Evolutionary conservation across 2,113 vertebrate genomes (phyloP).

Genomic region (Blennius ocellaris): DNA sequence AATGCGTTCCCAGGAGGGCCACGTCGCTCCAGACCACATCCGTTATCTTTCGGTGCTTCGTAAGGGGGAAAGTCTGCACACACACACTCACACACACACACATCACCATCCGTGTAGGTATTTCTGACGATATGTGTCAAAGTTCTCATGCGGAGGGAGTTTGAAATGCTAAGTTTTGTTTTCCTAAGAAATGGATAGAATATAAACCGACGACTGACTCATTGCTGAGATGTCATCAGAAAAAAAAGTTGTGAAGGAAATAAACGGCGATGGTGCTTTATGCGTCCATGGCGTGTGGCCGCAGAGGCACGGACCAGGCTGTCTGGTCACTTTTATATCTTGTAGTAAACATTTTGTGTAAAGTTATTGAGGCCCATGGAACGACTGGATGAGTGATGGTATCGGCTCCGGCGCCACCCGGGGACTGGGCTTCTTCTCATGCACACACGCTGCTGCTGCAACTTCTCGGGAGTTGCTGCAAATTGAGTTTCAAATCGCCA

Average conservation of each 20-base stretch:
- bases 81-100: slow-evolving; percentile 1
- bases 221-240: not conserved
- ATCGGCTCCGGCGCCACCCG: slow-evolving; percentile 24
- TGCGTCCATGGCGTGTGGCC: no score
- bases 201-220: slow-evolving; percentile 32
- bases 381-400: slow-evolving; percentile 8
- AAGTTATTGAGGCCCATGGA: slow-evolving; percentile 16
- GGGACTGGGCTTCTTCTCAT: slow-evolving; percentile 9
- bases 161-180: slow-evolving; percentile 54
- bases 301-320: not conserved
- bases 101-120: not conserved
- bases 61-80: slow-evolving; percentile 50
- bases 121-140: slow-evolving; percentile 38
- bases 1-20: slow-evolving; percentile 29
- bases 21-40: slow-evolving; percentile 58
- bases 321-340: slow-evolving; percentile 37
- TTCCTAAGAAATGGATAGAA: slow-evolving; percentile 66
- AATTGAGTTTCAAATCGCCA: slow-evolving; percentile 41
- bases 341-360: slow-evolving; percentile 37
- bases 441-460: slow-evolving; percentile 5
- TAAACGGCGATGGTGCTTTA: no score
- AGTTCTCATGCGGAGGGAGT: slow-evolving; percentile 16
- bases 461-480: slow-evolving; percentile 33
- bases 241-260: no score
- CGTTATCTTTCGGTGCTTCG: slow-evolving; percentile 31